Evolutionary conservation across 2,113 vertebrate species (phyloP).

Genomic region (Rynchops niger): DNA sequence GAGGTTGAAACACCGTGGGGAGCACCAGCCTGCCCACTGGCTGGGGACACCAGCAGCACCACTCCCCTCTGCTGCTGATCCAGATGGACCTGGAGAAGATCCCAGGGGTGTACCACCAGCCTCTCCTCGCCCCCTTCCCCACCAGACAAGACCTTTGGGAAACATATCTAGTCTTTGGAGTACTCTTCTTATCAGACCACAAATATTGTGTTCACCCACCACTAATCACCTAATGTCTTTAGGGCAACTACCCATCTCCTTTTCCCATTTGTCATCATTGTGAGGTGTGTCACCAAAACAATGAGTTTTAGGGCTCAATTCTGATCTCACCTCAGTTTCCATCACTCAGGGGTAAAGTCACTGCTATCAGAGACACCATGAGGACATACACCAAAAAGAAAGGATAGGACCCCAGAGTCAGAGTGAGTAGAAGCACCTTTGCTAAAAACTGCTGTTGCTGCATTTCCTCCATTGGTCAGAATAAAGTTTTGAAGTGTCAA

Average conservation of each 20-base stretch:
- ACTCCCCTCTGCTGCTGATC: background rate
- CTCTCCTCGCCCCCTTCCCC: rapidly evolving
- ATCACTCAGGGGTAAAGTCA: background rate
- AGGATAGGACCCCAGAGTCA: background rate
- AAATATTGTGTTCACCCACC: background rate
- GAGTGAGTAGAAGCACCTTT: background rate
- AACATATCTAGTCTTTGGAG: background rate
- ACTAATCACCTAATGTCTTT: background rate
- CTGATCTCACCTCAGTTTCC: background rate
- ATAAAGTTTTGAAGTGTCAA: background rate
- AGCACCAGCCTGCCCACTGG: background rate
- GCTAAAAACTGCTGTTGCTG: background rate
- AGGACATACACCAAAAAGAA: background rate
- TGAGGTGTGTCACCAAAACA: background rate
- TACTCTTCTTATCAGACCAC: background rate
- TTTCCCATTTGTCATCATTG: background rate
- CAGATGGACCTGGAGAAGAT: background rate
- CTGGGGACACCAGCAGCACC: background rate
- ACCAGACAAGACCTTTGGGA: background rate
- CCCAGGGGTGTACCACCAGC: background rate
- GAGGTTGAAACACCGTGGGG: background rate
- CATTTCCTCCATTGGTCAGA: background rate
- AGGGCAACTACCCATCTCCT: background rate
- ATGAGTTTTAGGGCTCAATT: background rate
- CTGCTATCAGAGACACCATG: background rate